Conservation (phyloP, 2,113 vertebrate genomes). For the Dromas ardeola region DNA sequence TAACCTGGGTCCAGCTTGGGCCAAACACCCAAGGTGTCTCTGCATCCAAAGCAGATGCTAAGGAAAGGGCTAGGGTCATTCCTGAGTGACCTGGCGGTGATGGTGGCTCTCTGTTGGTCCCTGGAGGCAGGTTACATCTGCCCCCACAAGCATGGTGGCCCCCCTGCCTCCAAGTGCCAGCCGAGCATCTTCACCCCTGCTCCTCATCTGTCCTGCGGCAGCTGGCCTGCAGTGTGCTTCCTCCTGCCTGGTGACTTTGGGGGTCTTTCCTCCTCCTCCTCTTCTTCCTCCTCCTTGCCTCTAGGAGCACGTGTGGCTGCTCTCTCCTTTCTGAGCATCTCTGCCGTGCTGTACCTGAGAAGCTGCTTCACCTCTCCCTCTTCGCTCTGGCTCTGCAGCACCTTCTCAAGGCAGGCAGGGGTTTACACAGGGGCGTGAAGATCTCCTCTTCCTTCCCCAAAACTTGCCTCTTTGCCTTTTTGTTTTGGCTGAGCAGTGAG, state of each 20-base stretch:
- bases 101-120: not conserved
- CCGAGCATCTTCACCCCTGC: not conserved
- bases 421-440: not conserved
- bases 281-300: not conserved
- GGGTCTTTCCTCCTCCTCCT: not conserved
- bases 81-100: not conserved
- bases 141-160: not conserved
- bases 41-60: not conserved
- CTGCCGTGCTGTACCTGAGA: not conserved
- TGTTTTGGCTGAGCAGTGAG: not conserved
- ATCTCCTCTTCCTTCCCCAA: not conserved
- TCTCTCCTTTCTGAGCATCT: not conserved
- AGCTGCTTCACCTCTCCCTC: not conserved
- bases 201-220: not conserved
- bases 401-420: not conserved
- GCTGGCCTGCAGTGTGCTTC: not conserved
- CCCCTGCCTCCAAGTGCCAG: not conserved
- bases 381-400: not conserved
- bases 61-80: not conserved
- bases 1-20: not conserved
- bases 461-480: not conserved
- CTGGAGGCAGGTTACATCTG: not conserved
- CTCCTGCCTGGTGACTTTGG: not conserved
- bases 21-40: not conserved
- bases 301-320: not conserved